A percentile compares a stretch with the other conserved stretches of the same genome.
Conservation (phyloP, 2,113 vertebrate genomes). For the Passer domesticus region DNA sequence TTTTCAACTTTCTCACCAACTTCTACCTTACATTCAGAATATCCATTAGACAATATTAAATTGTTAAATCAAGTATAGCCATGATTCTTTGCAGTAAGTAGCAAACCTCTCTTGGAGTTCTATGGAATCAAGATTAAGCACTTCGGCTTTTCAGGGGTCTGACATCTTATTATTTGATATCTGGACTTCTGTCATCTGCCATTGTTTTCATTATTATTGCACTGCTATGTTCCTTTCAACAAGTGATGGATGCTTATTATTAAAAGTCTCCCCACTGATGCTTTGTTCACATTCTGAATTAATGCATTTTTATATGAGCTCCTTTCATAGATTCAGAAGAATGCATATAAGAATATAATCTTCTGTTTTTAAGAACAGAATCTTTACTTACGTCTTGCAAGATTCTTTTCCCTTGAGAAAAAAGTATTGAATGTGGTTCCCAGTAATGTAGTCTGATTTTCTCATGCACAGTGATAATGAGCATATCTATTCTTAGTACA, state of each 20-base stretch:
- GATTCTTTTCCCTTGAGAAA: background rate
- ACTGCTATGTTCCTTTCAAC: conserved; percentile 1
- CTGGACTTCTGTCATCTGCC: conserved; percentile 19
- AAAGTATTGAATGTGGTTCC: background rate
- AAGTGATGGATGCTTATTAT: conserved; percentile 40
- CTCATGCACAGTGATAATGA: conserved; percentile 14
- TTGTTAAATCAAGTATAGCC: background rate
- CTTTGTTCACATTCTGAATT: background rate
- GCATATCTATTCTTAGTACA: conserved; percentile 40
- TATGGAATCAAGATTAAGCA: background rate
- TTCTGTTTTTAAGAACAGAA: background rate
- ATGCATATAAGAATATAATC: background rate
- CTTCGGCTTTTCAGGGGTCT: background rate
- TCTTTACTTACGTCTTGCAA: background rate
- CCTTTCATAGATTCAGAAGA: background rate
- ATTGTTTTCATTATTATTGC: conserved; percentile 16
- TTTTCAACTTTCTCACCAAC: background rate
- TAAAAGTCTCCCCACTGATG: background rate
- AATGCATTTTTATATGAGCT: conserved; percentile 9
- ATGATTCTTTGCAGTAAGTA: background rate
- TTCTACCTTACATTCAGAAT: background rate
- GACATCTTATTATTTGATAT: conserved; percentile 18
- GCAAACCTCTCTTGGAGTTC: background rate
- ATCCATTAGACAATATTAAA: background rate
- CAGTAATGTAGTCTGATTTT: background rate